Evolutionary conservation across 2,797 vertebrate genomes (phyloP).

Genomic region (Bryconaethiops microstoma): DNA sequence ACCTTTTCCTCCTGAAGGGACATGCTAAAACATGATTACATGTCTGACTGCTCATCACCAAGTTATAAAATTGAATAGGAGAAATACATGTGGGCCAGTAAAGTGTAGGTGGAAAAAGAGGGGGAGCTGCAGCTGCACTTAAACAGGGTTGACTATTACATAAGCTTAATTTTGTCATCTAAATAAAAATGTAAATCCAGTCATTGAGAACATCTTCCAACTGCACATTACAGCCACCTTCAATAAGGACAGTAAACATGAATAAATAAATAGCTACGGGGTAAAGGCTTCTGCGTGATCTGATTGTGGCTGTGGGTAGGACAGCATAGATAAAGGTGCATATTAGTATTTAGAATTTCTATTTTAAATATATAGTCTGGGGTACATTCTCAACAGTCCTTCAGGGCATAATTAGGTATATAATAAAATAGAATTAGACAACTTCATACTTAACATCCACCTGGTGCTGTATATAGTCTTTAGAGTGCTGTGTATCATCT

Average conservation of each 20-base stretch:
- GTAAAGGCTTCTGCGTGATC: neutral
- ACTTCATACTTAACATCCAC: too few species aligned
- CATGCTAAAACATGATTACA: neutral
- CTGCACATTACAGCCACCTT: neutral
- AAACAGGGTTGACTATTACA: conserved; percentile 1
- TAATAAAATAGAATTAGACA: neutral
- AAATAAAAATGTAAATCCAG: neutral
- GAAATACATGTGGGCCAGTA: neutral
- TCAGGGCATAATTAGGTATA: neutral
- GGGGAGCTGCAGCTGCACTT: neutral
- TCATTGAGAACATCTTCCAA: neutral
- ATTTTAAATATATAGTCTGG: neutral
- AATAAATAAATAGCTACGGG: neutral
- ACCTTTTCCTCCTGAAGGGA: conserved; percentile 2
- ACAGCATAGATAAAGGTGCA: neutral
- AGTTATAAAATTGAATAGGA: neutral
- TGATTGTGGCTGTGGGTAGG: neutral
- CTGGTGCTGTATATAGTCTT: neutral
- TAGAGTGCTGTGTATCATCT: neutral
- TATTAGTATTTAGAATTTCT: neutral
- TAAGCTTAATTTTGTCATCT: conserved; percentile 3
- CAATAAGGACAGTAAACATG: neutral
- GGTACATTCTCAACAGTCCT: neutral
- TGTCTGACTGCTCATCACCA: conserved; percentile 9
- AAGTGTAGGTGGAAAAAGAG: neutral